A percentile compares a stretch with the other conserved stretches of the same genome.
These are phyloP conservation scores for Augochlorella aurata DNA, from an alignment of 2,888 invertebrate genomes.

Conservation along the genomic window DNA sequence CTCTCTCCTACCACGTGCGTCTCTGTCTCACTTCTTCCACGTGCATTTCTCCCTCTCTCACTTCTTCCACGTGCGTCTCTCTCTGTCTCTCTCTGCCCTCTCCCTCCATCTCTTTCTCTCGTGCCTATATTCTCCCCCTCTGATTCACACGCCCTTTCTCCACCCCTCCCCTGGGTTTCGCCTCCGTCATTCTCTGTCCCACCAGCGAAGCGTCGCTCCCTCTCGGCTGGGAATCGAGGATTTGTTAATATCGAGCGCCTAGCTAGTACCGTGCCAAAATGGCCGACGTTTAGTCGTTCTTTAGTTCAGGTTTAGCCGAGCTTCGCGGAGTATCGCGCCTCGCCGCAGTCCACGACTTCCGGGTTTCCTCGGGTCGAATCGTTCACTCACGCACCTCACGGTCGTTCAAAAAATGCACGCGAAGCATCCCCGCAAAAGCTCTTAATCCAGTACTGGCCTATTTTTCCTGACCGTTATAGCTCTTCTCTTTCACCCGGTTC, in stretches of 20 bases:
- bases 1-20: too few species aligned
- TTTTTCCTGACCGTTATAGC: constrained; percentile 1
- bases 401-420: background rate
- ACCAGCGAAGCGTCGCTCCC: constrained; percentile 17
- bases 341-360: background rate
- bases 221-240: constrained; percentile 60
- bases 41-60: too few species aligned
- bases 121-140: background rate
- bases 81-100: constrained; percentile 2
- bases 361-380: background rate
- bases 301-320: constrained; percentile 65
- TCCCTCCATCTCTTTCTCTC: background rate
- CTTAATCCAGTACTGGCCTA: constrained; percentile 4
- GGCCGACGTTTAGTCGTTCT: constrained; percentile 72
- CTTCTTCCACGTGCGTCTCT: background rate
- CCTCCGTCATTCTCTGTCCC: constrained; percentile 1
- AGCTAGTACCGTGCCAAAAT: constrained; percentile 72
- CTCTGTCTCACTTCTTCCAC: too few species aligned
- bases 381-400: background rate
- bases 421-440: background rate
- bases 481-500: background rate
- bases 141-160: background rate
- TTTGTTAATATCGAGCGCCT: constrained; percentile 74
- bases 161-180: background rate
- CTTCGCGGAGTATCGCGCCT: constrained; percentile 4